Evolutionary conservation across 2,888 invertebrate species (phyloP), one percentile per base, ranked within the genome.

Genomic region (Scelioninae gen. 2): DNA sequence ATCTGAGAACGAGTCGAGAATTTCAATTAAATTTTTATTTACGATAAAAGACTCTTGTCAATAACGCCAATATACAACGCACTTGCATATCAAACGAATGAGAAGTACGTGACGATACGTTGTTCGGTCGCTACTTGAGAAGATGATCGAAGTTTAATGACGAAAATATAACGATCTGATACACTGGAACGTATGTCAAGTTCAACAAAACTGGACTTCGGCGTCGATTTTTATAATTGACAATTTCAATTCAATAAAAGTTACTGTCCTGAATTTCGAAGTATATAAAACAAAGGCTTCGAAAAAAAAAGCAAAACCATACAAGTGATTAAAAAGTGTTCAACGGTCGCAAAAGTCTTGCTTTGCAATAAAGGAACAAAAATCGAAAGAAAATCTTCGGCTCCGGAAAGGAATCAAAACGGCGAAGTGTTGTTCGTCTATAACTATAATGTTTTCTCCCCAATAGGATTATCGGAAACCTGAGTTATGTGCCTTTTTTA

Each of bases 151-250:
- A 52, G 22, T 63, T 52, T 41, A 63, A 71, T 60, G 68, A 68
- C 68, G 61, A 48, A 37, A 39, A 80, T n/a, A n/a, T 83, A 82
- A 80, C 78, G 77, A 79, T 78, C 64, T 63, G 73, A 74, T 68
- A 76, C 74, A 80, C 77, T 78, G 80, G 81, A 81, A 81, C 80
- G 79, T 78, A 78, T 75, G 67, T 73, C 58, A 41, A 11, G 25
- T 4, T 50, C 35, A 11, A 35, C 31, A 31, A 41, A 41, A 1
- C 35, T 3, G 13, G n/a, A 2, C 2, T 35, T 11, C 9, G 9
- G 5, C 31, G 5, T 25, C 25, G 25, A 25, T 25, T 25, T 25
- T 25, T n/a, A n/a, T n/a, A n/a, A 22, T 4, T 4, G 3, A 22
- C 5, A 22, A 4, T 4, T 22, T 5, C 22, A 22, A 22, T 4